Evolutionary conservation across 2,113 vertebrate species (phyloP).

Genomic region (Tragulus kanchil): DNA sequence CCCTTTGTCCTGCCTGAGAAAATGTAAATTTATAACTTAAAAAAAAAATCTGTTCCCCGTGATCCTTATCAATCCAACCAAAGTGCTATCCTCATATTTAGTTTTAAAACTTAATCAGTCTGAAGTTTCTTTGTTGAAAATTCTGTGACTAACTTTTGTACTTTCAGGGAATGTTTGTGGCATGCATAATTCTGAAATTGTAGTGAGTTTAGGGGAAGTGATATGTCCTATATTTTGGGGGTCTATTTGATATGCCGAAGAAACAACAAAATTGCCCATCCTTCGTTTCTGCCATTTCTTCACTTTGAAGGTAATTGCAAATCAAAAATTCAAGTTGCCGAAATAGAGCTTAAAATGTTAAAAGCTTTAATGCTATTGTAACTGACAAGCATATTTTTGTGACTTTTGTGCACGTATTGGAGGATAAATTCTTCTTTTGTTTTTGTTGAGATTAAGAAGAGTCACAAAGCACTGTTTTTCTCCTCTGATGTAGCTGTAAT

Average conservation of each 20-base stretch:
- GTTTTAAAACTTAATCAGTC: background rate
- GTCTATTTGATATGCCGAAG: slow-evolving; percentile 23
- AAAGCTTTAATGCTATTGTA: background rate
- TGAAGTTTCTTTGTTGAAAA: slow-evolving; percentile 6
- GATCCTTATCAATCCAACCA: background rate
- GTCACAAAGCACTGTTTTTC: background rate
- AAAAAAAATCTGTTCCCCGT: background rate
- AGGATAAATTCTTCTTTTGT: background rate
- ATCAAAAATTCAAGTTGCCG: background rate
- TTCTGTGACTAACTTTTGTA: background rate
- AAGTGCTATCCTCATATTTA: background rate
- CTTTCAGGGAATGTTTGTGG: background rate
- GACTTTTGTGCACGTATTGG: background rate
- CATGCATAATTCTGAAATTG: background rate
- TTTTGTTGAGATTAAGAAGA: slow-evolving; percentile 20
- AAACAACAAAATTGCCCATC: background rate
- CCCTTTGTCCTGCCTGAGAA: slow-evolving; percentile 38
- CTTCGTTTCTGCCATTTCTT: background rate
- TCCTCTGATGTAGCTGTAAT: background rate
- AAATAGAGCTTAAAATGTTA: background rate
- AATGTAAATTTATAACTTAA: slow-evolving; percentile 62
- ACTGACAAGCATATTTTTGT: background rate
- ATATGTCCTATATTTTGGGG: background rate
- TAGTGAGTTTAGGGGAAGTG: background rate
- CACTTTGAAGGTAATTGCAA: background rate